These are phyloP conservation scores for Rhinoraja longicauda DNA, from an alignment of 2,797 vertebrate genomes.

Conservation along the genomic window DNA sequence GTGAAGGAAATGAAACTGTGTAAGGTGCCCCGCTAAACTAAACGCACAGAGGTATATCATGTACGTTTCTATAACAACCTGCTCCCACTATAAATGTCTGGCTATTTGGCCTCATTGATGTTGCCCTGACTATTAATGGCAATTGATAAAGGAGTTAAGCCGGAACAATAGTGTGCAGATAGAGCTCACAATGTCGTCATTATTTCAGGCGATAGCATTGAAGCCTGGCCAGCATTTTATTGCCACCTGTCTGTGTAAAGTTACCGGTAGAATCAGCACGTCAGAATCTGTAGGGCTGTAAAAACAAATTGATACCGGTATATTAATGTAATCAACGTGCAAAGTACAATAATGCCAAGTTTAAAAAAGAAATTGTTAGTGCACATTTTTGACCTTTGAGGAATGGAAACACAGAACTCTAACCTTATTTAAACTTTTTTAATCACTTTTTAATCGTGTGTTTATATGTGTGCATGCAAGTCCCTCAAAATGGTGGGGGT, in stretches of 20 bases:
- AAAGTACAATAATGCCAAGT: not conserved
- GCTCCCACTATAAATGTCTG: not conserved
- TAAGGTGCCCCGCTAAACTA: not conserved
- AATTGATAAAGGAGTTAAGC: not conserved
- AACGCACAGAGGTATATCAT: not conserved
- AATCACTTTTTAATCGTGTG: not conserved
- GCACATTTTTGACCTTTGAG: not conserved
- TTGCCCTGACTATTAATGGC: not conserved
- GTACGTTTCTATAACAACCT: too few relatives aligned
- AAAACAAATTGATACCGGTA: too few relatives aligned
- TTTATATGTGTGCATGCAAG: not conserved
- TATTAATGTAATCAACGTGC: not conserved
- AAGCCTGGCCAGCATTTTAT: not conserved
- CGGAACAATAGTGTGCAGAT: not conserved
- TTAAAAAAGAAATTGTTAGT: not conserved
- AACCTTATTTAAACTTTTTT: not conserved
- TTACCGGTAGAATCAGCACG: not conserved
- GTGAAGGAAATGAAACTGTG: not conserved
- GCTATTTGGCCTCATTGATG: not conserved
- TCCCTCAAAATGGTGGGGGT: not conserved
- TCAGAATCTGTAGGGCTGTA: not conserved
- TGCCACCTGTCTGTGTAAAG: not conserved
- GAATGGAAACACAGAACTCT: not conserved
- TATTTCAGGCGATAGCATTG: not conserved
- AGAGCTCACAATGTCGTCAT: not conserved